Evolutionary conservation across 2,113 vertebrate genomes (phyloP).

Genomic region (Podilymbus podiceps): DNA sequence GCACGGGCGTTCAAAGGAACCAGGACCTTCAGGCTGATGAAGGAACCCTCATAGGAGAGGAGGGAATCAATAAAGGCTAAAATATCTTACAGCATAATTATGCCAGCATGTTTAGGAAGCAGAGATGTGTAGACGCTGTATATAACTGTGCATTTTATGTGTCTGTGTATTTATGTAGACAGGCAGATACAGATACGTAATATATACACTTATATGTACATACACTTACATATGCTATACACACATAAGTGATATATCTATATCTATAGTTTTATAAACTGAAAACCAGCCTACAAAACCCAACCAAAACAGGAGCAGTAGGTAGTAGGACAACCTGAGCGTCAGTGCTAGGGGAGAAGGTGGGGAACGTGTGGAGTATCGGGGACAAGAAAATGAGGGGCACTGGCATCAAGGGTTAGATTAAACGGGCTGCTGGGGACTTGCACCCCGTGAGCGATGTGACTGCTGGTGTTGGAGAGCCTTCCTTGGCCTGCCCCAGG

Average conservation of each 20-base stretch:
- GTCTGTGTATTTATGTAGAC: neutral
- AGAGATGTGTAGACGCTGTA: neutral
- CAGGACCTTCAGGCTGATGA: too few relatives aligned
- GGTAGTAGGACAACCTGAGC: neutral
- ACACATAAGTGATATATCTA: accelerated
- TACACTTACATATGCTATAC: too few relatives aligned
- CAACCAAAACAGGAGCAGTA: neutral
- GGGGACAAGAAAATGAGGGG: neutral
- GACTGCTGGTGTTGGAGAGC: neutral
- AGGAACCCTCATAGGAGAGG: neutral
- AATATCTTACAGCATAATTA: neutral
- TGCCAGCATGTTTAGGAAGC: neutral
- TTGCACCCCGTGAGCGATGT: too few relatives aligned
- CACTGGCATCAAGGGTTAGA: too few relatives aligned
- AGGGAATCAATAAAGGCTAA: neutral
- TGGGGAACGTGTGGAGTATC: neutral
- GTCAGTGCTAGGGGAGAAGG: neutral
- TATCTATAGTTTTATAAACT: neutral
- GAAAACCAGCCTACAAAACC: neutral
- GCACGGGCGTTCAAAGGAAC: neutral
- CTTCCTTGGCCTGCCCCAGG: neutral
- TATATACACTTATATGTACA: too few relatives aligned
- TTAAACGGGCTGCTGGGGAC: neutral
- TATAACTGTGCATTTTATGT: neutral
- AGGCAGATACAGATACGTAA: neutral